Evolutionary conservation across 2,797 vertebrate genomes (phyloP), one percentile per base, ranked within the genome.

Genomic region (Coluber constrictor): DNA sequence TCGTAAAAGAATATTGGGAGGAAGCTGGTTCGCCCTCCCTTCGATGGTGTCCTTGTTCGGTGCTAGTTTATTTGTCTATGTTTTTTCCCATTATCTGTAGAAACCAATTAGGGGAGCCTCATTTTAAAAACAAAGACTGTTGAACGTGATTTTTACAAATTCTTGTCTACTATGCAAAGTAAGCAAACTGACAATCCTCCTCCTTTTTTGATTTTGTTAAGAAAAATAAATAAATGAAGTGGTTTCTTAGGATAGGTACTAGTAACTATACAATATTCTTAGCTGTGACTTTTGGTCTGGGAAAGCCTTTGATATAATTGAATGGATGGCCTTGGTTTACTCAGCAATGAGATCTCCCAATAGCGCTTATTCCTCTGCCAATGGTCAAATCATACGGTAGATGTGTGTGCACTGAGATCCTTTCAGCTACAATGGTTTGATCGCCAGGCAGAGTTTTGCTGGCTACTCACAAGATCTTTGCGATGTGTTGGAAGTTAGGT

Each of bases 221-320:
- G 87, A 90, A 87, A 87, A 18, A 23, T 0, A 0, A 89, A 94
- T 57, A 91, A 93, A 95, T 29, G 2, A 29, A 89, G 11, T 20
- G 4, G 1, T 13, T 74, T 87, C 43, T 87, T 88, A 37, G 92
- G 55, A 94, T 15, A 25, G 47, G 56, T 0, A 74, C 0, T 1
- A 27, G 43, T 66, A 61, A n/a, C 43, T 66, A 59, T 94, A 5
- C 55, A 66, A 79, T 94, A 5, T 3, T 0, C 25, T 3, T 0
- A 55, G 23, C 63, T 27, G 89, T 5, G 91, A 90, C 88, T 90
- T 95, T 94, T 87, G 54, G 91, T 94, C 93, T 90, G 47, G 7
- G 60, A 87, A 88, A 18, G 57, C 79, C 88, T 96, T 92, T 90
- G 95, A 93, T 88, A 89, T 47, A 3, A 27, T 79, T 18, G 86